Percentiles rank a stretch among this genome's conserved stretches.
Evolutionary conservation across 2,113 vertebrate species (phyloP).

Genomic region (Myrmecobius fasciatus): DNA sequence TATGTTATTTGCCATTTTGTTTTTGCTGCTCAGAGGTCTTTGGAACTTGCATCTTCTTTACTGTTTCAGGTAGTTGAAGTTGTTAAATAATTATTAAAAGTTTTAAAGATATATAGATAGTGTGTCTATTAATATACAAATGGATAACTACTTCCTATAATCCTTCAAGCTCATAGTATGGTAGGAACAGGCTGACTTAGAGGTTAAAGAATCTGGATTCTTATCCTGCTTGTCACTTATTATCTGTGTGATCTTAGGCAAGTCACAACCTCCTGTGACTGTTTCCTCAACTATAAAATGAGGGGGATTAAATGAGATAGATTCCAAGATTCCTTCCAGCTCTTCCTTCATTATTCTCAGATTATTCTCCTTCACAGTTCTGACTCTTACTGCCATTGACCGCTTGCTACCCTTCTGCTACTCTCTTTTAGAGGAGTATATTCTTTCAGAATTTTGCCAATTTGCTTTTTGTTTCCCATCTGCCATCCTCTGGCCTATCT

Average conservation of each 20-base stretch:
- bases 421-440: not conserved
- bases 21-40: not conserved
- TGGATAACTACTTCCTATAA: not conserved
- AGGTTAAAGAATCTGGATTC: not conserved
- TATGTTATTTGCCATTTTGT: not conserved
- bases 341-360: not conserved
- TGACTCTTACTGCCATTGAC: not conserved
- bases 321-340: not conserved
- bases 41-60: not conserved
- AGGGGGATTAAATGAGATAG: not conserved
- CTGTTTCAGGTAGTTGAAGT: not conserved
- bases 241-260: not conserved
- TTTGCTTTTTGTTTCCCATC: not conserved
- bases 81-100: not conserved
- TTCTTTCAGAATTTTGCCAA: not conserved
- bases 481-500: not conserved
- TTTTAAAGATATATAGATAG: not conserved
- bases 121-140: not conserved
- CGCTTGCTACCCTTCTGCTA: not conserved
- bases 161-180: not conserved
- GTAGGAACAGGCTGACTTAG: not conserved
- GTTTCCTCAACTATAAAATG: not conserved
- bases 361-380: not conserved
- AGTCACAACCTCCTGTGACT: not conserved
- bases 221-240: not conserved